A percentile compares a stretch with the other conserved stretches of the same genome.
Evolutionary conservation across 2,797 vertebrate species (phyloP).

Genomic region (Micropoecilia bifurca): DNA sequence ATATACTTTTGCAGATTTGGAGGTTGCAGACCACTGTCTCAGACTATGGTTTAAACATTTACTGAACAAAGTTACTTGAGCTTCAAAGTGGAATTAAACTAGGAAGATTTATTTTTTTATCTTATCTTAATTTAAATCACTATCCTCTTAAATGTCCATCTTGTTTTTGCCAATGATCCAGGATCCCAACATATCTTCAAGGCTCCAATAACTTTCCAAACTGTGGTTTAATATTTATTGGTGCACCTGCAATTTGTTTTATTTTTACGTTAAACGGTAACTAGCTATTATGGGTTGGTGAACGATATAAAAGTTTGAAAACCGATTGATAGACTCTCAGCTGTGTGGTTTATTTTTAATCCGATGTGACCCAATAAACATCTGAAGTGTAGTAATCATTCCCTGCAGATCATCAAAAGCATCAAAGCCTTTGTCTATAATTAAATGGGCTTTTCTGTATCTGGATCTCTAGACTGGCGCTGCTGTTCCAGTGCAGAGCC

Average conservation of each 20-base stretch:
- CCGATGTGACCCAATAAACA: neutral
- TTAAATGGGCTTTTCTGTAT: neutral
- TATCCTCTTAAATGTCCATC: neutral
- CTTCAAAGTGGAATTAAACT: neutral
- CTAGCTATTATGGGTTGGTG: neutral
- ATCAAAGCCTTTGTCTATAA: neutral
- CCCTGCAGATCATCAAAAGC: neutral
- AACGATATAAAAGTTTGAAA: neutral
- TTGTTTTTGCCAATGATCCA: neutral
- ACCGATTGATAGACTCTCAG: neutral
- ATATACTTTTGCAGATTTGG: too few relatives aligned
- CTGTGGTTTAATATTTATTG: neutral
- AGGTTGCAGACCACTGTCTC: neutral
- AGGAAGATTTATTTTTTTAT: neutral
- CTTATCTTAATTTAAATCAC: neutral
- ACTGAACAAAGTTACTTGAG: neutral
- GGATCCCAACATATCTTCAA: neutral
- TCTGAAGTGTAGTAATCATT: neutral
- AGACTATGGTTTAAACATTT: neutral
- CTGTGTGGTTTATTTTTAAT: neutral
- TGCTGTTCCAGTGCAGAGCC: slow-evolving; percentile 1
- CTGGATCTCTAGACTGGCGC: neutral
- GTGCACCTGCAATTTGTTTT: neutral
- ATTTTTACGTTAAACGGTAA: neutral
- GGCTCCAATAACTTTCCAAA: neutral